Evolutionary conservation across 2,888 invertebrate species (phyloP).

Genomic region (Sclerodermus sp.): DNA sequence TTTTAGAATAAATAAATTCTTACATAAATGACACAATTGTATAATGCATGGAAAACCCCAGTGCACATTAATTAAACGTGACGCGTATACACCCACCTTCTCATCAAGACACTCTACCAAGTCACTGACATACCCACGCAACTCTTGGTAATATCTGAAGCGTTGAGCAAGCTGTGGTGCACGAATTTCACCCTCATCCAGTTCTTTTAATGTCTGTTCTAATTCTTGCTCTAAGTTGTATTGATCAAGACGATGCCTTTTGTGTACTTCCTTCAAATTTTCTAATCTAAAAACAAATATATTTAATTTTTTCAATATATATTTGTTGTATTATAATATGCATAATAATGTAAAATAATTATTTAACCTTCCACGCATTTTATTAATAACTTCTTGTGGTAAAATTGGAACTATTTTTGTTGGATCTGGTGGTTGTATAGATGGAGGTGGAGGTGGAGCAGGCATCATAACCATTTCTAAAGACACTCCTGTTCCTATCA

Average conservation of each 20-base stretch:
- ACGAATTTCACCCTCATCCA: constrained; percentile 63
- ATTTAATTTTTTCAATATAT: not conserved
- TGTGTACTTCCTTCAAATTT: constrained; percentile 64
- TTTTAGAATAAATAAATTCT: too few species aligned
- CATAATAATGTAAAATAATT: not conserved
- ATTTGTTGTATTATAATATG: not conserved
- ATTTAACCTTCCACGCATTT: constrained; percentile 58
- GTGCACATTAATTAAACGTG: constrained; percentile 48
- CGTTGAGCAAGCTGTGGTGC: constrained; percentile 74
- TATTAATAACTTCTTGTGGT: constrained; percentile 61
- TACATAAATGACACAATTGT: constrained; percentile 17
- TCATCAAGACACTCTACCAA: constrained; percentile 96
- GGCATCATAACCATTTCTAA: constrained; percentile 52
- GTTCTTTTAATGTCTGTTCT: constrained; percentile 55
- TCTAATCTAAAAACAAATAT: constrained; percentile 54
- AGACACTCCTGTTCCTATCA: constrained; percentile 40
- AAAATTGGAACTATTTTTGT: constrained; percentile 55
- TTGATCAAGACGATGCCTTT: constrained; percentile 61
- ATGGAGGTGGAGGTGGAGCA: constrained; percentile 52
- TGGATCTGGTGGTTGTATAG: constrained; percentile 52
- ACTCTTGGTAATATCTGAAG: constrained; percentile 93
- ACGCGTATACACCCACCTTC: constrained; percentile 72
- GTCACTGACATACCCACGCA: constrained; percentile 92
- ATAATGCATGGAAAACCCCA: constrained; percentile 39
- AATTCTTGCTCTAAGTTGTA: constrained; percentile 59